A percentile compares a stretch with the other conserved stretches of the same genome.
Conservation (phyloP, 1,140 invertebrate species). For the Glossosoma conforme region DNA sequence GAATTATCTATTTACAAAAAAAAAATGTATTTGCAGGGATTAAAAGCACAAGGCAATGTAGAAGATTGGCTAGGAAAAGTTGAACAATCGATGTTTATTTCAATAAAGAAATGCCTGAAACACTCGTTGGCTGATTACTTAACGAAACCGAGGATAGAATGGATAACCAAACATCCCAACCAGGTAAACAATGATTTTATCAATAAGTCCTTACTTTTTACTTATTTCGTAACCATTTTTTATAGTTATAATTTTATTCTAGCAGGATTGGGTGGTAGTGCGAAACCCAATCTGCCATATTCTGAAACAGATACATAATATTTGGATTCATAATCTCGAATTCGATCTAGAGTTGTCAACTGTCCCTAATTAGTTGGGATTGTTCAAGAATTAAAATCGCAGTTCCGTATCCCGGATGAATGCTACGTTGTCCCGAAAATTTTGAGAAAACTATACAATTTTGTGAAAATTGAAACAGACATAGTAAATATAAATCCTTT, state of each 20-base stretch:
- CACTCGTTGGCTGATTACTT: slow-evolving; percentile 64
- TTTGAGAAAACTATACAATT: too few relatives aligned
- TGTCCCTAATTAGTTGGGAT: too few relatives aligned
- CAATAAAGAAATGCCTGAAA: slow-evolving; percentile 66
- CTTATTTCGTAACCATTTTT: background rate
- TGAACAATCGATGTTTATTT: slow-evolving; percentile 84
- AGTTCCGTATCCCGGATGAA: too few relatives aligned
- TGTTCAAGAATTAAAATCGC: too few relatives aligned
- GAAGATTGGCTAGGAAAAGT: slow-evolving; percentile 95
- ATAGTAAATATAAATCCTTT: too few relatives aligned
- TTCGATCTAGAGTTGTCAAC: too few relatives aligned
- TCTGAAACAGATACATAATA: too few relatives aligned
- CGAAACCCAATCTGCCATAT: too few relatives aligned
- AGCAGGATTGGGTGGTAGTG: too few relatives aligned
- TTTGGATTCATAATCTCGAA: too few relatives aligned
- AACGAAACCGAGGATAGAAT: slow-evolving; percentile 60
- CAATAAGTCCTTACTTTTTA: background rate
- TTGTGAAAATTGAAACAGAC: too few relatives aligned
- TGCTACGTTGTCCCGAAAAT: too few relatives aligned
- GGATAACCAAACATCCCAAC: slow-evolving; percentile 85
- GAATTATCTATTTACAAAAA: slow-evolving; percentile 56
- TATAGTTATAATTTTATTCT: background rate
- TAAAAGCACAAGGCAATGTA: slow-evolving; percentile 43
- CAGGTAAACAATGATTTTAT: slow-evolving; percentile 36
- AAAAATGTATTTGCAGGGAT: slow-evolving; percentile 6